A percentile compares a stretch with the other conserved stretches of the same genome.
phyloP scores from a whole-genome alignment of 2,797 vertebrate genomes.

The Leptatherina wallacei region DNA sequence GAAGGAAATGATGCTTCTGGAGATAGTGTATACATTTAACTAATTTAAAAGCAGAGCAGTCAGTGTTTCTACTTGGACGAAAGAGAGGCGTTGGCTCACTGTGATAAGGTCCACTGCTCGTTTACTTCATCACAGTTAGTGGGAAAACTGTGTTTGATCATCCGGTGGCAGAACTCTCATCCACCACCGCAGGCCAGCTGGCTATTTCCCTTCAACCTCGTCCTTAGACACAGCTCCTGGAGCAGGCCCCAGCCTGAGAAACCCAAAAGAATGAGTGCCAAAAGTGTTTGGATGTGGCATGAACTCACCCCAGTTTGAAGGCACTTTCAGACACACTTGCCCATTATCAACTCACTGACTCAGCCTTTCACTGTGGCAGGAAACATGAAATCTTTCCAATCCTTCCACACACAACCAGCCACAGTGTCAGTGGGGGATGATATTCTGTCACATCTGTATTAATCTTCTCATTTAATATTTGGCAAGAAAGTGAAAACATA shows the following conservation, averaged over 20 bases:
- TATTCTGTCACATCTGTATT: background rate
- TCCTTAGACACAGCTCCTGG: conserved; percentile 6
- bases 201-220: background rate
- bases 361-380: background rate
- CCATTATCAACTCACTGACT: background rate
- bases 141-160: conserved; percentile 14
- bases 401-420: background rate
- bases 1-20: background rate
- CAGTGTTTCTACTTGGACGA: background rate
- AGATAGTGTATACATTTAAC: background rate
- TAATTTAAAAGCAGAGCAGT: background rate
- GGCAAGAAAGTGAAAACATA: background rate
- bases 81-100: background rate
- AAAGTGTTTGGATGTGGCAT: conserved; percentile 10
- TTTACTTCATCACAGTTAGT: conserved; percentile 10
- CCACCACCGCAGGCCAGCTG: conserved; percentile 10
- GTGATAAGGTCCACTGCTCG: background rate
- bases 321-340: background rate
- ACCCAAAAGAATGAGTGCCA: conserved; percentile 6
- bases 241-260: conserved; percentile 8
- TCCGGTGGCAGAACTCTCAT: conserved; percentile 2
- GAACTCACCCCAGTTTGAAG: background rate
- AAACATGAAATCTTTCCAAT: conserved; percentile 2
- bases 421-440: conserved; percentile 1
- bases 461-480: background rate